Evolutionary conservation across 2,888 invertebrate species (phyloP), one percentile per base, ranked within the genome.

Genomic region (Mythimna lalbum): DNA sequence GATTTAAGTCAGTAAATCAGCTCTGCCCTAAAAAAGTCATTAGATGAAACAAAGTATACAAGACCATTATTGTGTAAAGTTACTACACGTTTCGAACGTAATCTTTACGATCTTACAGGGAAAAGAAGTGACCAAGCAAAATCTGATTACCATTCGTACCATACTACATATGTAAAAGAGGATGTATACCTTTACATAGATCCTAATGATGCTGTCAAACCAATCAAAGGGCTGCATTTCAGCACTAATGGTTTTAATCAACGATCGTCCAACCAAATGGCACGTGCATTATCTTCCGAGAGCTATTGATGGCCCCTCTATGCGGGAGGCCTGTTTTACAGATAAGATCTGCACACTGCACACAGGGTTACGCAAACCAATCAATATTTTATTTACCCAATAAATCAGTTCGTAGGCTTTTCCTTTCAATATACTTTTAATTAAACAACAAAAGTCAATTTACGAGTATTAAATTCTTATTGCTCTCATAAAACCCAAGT

Each of bases 401-500:
- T 78, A 77, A 78, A 69, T 78, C 23, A 81, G 56, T 52, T 17
- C 39, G 49, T 43, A 64, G 12, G 17, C 64, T 43, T 67, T 57
- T 73, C 31, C 33, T 55, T 52, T 63, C 56, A 78, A 67, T 71
- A 50, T 39, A 39, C 56, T 52, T 73, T 78, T 73, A 82, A 82
- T 82, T 82, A 63, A 82, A 82, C 64, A 56, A 68, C 57, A 60
- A 64, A 73, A 60, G 31, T n/a, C 21, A 57, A 69, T 63, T 79
- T 49, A 63, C n/a, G 55, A 76, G 59, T 76, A 65, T 70, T 56
- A 64, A 63, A 72, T 52, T 53, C 63, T 57, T 68, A 82, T 78
- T 76, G 67, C 67, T 65, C 36, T 31, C 57, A 79, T 85, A 81
- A 84, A 84, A 66, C 27, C 31, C 78, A 86, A 87, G 81, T 84